Percentiles rank a stretch among this genome's conserved stretches.
These are phyloP conservation scores for Flexamia atlantica DNA, from an alignment of 2,888 invertebrate genomes.

Conservation along the genomic window DNA sequence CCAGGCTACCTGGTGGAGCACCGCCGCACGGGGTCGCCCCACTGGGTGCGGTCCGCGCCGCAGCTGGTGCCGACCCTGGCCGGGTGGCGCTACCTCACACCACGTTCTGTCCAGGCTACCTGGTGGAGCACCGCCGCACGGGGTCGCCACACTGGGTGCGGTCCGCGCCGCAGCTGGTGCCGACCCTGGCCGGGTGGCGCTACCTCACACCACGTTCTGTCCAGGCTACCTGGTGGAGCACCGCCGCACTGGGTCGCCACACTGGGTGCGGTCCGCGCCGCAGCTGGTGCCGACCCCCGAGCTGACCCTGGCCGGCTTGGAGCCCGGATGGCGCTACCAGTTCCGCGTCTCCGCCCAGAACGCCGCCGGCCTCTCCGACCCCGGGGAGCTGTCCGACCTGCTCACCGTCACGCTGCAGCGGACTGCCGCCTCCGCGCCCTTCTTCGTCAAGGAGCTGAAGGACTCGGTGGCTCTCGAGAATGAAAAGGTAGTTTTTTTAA, in stretches of 20 bases:
- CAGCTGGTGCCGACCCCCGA: constrained; percentile 85
- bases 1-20: too few species aligned
- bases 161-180: too few species aligned
- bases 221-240: constrained; percentile 89
- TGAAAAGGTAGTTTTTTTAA: constrained; percentile 83
- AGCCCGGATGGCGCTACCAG: constrained; percentile 92
- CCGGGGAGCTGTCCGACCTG: constrained; percentile 91
- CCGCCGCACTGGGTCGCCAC: constrained; percentile 84
- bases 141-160: too few species aligned
- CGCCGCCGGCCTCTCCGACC: constrained; percentile 89
- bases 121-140: too few species aligned
- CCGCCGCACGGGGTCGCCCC: too few species aligned
- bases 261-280: constrained; percentile 90
- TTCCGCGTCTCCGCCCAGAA: constrained; percentile 96
- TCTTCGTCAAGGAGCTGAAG: constrained; percentile 83
- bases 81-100: too few species aligned
- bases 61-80: too few species aligned
- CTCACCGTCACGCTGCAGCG: constrained; percentile 87
- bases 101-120: too few species aligned
- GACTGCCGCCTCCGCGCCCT: constrained; percentile 84
- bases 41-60: too few species aligned
- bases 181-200: too few species aligned
- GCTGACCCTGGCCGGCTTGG: constrained; percentile 87
- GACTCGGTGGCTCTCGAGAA: constrained; percentile 88
- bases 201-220: constrained; percentile 72